Base-by-base conservation (phyloP, 2,797 vertebrate genomes). In the Brachymystax lenok region DNA sequence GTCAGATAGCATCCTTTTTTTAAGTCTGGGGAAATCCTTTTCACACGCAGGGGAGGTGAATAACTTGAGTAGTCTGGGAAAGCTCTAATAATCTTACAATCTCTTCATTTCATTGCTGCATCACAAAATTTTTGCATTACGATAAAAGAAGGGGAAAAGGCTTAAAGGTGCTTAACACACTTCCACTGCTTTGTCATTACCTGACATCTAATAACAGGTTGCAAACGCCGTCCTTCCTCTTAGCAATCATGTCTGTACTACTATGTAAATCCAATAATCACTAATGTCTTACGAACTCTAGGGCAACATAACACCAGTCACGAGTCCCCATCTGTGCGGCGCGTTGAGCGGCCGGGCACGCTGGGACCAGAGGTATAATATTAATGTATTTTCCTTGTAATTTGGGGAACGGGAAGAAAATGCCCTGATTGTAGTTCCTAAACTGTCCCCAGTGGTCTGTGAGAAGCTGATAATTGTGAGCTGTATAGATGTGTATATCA, bases 401-500 rank as follows among this genome's bases (percentile, higher is more conserved):
- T 93, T 94, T 93, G 93, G 94, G 92, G 91, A 93, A 88, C 82
- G 93, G 92, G 91, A 92, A 91, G 92, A 94, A 94, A 94, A 93
- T 86, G 94, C 93, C 92, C 93, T 93, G 94, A 95, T 95, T 94
- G 93, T 94, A 94, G 95, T 93, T 84, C 88, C 96, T 96, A 95
- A 96, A 94, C 95, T 95, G 96, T 97, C 96, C 96, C 96, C 94
- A 91, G 95, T 96, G 96, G 95, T 95, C 94, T 93, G 88, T 80
- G 92, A 96, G 94, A 95, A 97, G 96, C 97, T 98, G 97, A 97
- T 96, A 96, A 95, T 97, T 93, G 92, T 92, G 95, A 94, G 90
- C 92, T 91, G 94, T 96, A 96, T 96, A 97, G 96, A 97, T 96
- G 96, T 96, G 97, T 98, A 96, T 97, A 98, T 98, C 95, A 97